Base-by-base conservation (phyloP, 2,888 invertebrate species). In the Drosophila hawaiiensis region DNA sequence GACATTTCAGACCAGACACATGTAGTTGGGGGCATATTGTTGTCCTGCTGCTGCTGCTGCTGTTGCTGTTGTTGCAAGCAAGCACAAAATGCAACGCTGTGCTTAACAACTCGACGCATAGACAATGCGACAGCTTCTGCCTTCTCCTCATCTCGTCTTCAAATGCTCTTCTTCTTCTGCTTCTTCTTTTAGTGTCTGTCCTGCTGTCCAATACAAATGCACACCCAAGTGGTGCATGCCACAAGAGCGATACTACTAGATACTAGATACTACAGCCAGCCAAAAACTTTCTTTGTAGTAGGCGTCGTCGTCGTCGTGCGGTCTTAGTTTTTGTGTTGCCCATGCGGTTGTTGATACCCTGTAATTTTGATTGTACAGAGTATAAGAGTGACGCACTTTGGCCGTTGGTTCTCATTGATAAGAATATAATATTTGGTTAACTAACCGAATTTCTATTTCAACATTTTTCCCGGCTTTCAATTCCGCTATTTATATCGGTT, bases 321-420 rank as follows among this genome's bases (percentile, higher is more conserved):
- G 59, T 65, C 65, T 56, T 62, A 80, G 69, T 83, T 88, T 76
- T 80, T 70, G 63, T 84, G 85, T 79, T 64, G 62, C 64, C 73
- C 78, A 73, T 89, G 85, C 74, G 84, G 86, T 80, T 82, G 31
- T 22, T 16, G 0, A 65, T 80, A 78, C 76, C 72, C 80, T 66
- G 68, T 52, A 49, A 66, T 22, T 31, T 10, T 7, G n/a, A 6
- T 7, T 19, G 3, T 39, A 4, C 29, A 5, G n/a, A n/a, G n/a
- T 14, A 9, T 29, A 14, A 29, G n/a, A 12, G 33, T 4, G 33
- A 12, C 1, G 4, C 33, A 33, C 33, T 33, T 12, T 12, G 0
- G 0, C 33, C 1, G 12, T 14, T 35, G 14, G 14, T 14, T 4
- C 4, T 35, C 3, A 22, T 41, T 19, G 22, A 22, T 43, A 12